Evolutionary conservation across 2,888 invertebrate genomes (phyloP), one percentile per base, ranked within the genome.

Genomic region (Patella caerulea): DNA sequence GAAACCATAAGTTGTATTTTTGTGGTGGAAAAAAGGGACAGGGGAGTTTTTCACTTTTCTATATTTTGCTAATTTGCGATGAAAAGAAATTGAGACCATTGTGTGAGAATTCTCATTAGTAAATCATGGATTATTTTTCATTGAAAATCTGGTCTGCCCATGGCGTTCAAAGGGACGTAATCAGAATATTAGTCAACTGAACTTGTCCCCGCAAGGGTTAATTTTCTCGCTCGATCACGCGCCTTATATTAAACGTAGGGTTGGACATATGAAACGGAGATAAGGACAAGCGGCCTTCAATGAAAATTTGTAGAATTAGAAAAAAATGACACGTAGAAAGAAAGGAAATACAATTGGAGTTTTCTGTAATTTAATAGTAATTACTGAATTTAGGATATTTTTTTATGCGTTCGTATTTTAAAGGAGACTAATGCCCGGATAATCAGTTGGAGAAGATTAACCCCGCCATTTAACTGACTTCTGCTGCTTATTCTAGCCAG

Each of bases 101-200:
- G 65, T 65, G 65, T 24, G 45, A 65, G 19, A 65, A 11, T 24
- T 65, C 65, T 65, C 65, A 65, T 65, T 65, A 65, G 65, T 65
- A 65, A 19, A 65, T 65, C 65, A 24, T 24, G 65, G 65, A 65
- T 65, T 65, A 65, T 65, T 65, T 65, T 65, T 65, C 65, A 65
- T 65, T 24, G 65, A 65, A 65, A 65, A 65, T 65, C 65, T 65
- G 65, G 19, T 24, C 19, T 65, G 65, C 65, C 65, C 24, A 24
- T 65, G 65, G 65, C 65, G 24, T 65, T 24, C 65, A 65, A 65
- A 65, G 65, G 65, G 65, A 65, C 65, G 65, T 24, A 65, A 65
- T 65, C 65, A 65, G 65, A 24, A 19, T 24, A 65, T 65, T 65
- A 65, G 65, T 65, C 65, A 65, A 65, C 65, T 65, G 65, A 65